Percentiles rank a stretch among this genome's conserved stretches.
phyloP scores from a whole-genome alignment of 2,888 invertebrate species.

The Hydraecia micacea region DNA sequence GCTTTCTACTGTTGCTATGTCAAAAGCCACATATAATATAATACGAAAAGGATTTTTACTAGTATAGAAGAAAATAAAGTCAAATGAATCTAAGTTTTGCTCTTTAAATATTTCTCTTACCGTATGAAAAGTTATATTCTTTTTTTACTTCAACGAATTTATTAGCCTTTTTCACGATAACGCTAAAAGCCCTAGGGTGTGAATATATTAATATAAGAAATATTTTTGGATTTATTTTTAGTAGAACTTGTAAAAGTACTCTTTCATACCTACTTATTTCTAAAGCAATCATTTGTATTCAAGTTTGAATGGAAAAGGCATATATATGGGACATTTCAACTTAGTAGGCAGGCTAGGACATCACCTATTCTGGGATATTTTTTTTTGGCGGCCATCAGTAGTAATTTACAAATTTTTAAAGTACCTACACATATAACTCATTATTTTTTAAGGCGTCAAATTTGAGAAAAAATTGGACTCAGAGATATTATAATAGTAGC shows the following conservation, averaged over 20 bases:
- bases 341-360: too few relatives aligned
- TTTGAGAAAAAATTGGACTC: too few relatives aligned
- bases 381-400: too few relatives aligned
- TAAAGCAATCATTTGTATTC: background rate
- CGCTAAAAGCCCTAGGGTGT: background rate
- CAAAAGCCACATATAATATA: background rate
- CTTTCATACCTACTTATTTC: background rate
- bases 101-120: background rate
- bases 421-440: too few relatives aligned
- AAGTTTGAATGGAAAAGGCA: background rate
- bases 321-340: background rate
- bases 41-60: background rate
- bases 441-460: too few relatives aligned
- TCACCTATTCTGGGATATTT: too few relatives aligned
- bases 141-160: conserved; percentile 5
- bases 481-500: too few relatives aligned
- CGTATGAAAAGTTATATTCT: conserved; percentile 10
- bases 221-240: background rate
- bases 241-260: background rate
- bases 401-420: too few relatives aligned
- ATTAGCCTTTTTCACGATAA: background rate
- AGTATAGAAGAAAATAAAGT: conserved; percentile 7
- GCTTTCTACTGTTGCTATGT: background rate
- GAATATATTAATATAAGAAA: background rate
- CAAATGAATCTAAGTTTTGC: background rate